Base-by-base conservation (phyloP, 2,797 vertebrate species). In the Coendou prehensilis region DNA sequence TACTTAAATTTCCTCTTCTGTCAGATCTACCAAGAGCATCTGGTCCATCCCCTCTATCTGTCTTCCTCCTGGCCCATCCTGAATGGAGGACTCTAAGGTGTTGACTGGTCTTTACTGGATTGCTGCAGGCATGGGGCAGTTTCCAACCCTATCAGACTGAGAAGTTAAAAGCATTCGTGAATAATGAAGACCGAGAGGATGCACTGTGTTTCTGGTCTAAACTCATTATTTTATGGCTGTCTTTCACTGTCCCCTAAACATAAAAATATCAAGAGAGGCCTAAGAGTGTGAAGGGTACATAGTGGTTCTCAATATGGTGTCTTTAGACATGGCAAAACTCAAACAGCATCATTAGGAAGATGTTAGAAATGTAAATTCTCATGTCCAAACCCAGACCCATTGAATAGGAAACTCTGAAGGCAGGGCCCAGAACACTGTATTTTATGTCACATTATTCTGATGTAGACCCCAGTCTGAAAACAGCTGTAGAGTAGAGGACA, bases 121-220 rank as follows among this genome's bases (percentile, higher is more conserved):
- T 67, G 6, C 20, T n/a, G 5, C 17, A 1, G 10, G 17, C 6
- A 76, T 5, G 0, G 18, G 7, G 20, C 6, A 63, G 0, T 20
- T 80, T 54, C 3, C 17, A 85, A 41, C 2, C 4, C 1, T 37
- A n/a, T 7, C 1, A 14, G 18, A 50, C n/a, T 75, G 64, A 54
- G 30, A 2, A 2, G 9, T 76, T 61, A 33, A 61, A n/a, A 28
- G 5, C 7, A 79, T 15, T 67, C 20, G 5, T 87, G 54, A 78
- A 2, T 22, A 47, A 79, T 33, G 22, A 45, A 45, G 26, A 71
- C 4, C 22, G 6, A 0, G 7, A 41, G 13, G 10, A 20, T 1
- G 0, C 26, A 6, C 1, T 50, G 22, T n/a, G 41, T 45, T 33
- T 10, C 26, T 82, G 26, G 8, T 8, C 26, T 6, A 67, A 13